Conservation (phyloP, 2,113 vertebrate genomes). For the Pao palembangensis region DNA sequence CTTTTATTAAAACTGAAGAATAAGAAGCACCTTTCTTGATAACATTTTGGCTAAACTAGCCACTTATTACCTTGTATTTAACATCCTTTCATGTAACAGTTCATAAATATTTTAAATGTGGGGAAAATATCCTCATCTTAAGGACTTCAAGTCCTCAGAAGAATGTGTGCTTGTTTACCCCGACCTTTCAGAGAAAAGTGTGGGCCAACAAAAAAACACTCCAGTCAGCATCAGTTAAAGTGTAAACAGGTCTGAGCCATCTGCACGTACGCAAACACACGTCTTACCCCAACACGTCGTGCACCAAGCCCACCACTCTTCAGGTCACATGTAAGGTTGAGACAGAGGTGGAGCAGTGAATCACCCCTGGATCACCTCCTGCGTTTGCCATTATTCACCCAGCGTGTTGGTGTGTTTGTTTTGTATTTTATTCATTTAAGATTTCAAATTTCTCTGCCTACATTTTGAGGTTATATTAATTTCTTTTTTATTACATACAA, state of each 20-base stretch:
- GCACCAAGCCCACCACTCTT: conserved; percentile 1
- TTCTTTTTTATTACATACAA: no score
- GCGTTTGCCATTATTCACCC: conserved; percentile 37
- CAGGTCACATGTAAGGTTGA: background rate
- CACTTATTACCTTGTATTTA: background rate
- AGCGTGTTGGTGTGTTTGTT: no score
- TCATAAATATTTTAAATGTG: no score
- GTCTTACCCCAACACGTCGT: conserved; percentile 9
- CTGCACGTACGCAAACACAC: conserved; percentile 23
- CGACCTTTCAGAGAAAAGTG: no score
- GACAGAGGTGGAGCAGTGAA: conserved; percentile 25
- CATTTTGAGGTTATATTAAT: no score
- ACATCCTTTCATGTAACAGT: background rate
- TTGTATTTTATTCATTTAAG: background rate
- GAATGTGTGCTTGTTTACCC: no score
- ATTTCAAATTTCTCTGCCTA: background rate
- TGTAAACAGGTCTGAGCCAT: conserved; percentile 24
- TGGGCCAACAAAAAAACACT: conserved; percentile 10
- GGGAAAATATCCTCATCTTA: no score
- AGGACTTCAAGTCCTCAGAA: no score
- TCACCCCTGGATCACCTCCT: conserved; percentile 26
- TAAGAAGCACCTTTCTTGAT: background rate
- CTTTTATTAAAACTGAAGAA: background rate
- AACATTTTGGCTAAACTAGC: background rate
- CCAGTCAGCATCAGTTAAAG: conserved; percentile 26